Conservation (phyloP, 1,140 invertebrate species). For the Achatina immaculata region DNA sequence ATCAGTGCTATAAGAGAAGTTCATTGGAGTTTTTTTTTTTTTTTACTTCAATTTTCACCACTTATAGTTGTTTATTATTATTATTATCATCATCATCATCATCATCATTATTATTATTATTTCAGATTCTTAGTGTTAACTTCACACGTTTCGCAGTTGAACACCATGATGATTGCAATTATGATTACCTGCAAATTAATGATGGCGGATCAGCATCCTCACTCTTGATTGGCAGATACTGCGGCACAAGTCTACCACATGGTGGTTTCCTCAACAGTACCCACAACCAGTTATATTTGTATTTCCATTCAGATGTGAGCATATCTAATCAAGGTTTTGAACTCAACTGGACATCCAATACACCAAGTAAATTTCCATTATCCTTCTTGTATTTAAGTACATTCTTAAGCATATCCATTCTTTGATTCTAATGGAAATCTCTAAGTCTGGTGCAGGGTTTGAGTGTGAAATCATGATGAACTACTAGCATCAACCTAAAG, state of each 20-base stretch:
- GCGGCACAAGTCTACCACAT: slow-evolving; percentile 79
- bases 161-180: slow-evolving; percentile 61
- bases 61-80: neutral
- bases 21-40: neutral
- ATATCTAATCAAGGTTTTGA: slow-evolving; percentile 61
- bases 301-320: slow-evolving; percentile 63
- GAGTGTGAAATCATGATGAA: too few species aligned
- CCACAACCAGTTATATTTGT: slow-evolving; percentile 76
- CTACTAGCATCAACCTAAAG: too few species aligned
- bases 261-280: slow-evolving; percentile 73
- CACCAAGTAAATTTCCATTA: slow-evolving; percentile 63
- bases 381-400: neutral
- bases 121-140: slow-evolving; percentile 64
- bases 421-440: too few species aligned
- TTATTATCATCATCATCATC: neutral
- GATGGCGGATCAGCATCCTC: slow-evolving; percentile 79
- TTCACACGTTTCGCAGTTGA: slow-evolving; percentile 76
- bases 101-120: neutral
- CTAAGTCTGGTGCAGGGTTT: too few species aligned
- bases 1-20: too few species aligned
- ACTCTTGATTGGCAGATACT: slow-evolving; percentile 79
- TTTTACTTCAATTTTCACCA: neutral
- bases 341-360: slow-evolving; percentile 73
- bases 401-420: neutral
- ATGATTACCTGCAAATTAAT: slow-evolving; percentile 71